phyloP scores from a whole-genome alignment of 2,113 vertebrate species.

The Dryoscopus gambensis region DNA sequence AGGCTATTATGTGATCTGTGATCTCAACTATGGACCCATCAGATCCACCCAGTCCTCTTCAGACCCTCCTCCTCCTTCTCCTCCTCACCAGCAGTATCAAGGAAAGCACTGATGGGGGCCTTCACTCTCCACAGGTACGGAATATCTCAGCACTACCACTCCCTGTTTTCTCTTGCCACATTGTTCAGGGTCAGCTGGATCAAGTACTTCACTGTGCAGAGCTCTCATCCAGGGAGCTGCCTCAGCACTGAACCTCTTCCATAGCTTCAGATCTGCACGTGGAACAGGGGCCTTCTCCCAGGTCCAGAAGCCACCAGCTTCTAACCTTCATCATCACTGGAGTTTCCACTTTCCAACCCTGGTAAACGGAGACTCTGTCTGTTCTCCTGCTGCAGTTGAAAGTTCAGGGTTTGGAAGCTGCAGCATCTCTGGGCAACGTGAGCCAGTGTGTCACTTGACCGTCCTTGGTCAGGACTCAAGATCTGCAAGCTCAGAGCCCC shows the following conservation, averaged over 20 bases:
- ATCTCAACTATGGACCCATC: not conserved
- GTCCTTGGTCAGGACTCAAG: not conserved
- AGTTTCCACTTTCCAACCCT: not conserved
- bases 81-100: not conserved
- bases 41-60: not conserved
- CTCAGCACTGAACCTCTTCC: not conserved
- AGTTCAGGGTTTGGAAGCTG: not conserved
- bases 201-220: not conserved
- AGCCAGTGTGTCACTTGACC: not conserved
- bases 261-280: not conserved
- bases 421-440: not conserved
- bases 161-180: not conserved
- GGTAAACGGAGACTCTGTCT: not conserved
- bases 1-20: not conserved
- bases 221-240: not conserved
- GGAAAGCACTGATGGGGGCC: not conserved
- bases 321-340: not conserved
- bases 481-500: not conserved
- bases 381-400: not conserved
- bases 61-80: not conserved
- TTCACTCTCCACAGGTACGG: not conserved
- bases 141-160: not conserved
- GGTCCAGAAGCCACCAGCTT: not conserved
- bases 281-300: not conserved
- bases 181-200: not conserved